Evolutionary conservation across 1,140 invertebrate genomes (phyloP).

Genomic region (Pseudomyrmex gracilis): DNA sequence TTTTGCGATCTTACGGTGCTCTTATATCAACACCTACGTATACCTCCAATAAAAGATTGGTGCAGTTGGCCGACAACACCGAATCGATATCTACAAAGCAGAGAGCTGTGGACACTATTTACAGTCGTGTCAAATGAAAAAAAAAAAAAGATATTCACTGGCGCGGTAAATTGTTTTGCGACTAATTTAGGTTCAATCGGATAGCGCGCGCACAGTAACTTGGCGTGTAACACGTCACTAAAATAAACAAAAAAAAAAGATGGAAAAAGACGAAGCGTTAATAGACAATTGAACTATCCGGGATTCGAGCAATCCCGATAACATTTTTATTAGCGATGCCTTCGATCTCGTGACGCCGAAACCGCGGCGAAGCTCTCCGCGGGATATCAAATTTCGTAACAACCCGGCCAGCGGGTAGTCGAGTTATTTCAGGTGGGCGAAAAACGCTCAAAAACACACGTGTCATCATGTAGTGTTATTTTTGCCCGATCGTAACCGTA

Average conservation of each 20-base stretch:
- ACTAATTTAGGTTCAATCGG: constrained; percentile 60
- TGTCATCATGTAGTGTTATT: constrained; percentile 63
- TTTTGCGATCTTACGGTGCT: neutral
- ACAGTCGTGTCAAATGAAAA: constrained; percentile 61
- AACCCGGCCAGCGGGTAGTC: constrained; percentile 40
- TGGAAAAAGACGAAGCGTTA: constrained; percentile 25
- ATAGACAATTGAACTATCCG: constrained; percentile 50
- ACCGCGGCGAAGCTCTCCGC: constrained; percentile 46
- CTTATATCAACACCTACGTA: constrained; percentile 34
- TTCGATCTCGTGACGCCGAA: constrained; percentile 56
- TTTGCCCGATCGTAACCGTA: constrained; percentile 60
- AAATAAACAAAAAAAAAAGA: neutral
- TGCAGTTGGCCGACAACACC: constrained; percentile 39
- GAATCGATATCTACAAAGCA: constrained; percentile 57
- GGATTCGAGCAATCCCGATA: constrained; percentile 45
- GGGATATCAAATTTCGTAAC: constrained; percentile 62
- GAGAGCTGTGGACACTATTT: constrained; percentile 54
- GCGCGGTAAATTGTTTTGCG: constrained; percentile 58
- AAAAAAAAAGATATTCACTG: constrained; percentile 58
- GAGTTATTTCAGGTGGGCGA: constrained; percentile 60
- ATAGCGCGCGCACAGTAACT: constrained; percentile 9
- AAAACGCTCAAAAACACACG: constrained; percentile 62
- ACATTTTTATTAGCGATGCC: constrained; percentile 60
- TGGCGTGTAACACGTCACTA: constrained; percentile 46
- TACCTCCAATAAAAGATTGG: constrained; percentile 50